Percentiles rank a stretch among this genome's conserved stretches.
Evolutionary conservation across 2,888 invertebrate species (phyloP).

Genomic region (Leptinotarsa rubiginosa): DNA sequence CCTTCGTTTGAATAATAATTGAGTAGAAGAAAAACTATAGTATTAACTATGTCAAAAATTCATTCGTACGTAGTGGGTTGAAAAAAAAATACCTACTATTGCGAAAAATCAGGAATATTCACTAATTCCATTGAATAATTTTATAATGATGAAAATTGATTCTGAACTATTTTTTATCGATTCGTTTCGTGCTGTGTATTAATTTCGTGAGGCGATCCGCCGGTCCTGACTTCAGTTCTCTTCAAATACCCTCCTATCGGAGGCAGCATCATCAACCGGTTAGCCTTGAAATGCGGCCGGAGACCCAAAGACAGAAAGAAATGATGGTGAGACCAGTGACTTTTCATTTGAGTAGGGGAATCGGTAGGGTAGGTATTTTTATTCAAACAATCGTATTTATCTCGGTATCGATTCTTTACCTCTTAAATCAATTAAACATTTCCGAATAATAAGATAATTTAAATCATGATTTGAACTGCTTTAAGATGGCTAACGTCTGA

Average conservation of each 20-base stretch:
- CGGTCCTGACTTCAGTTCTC: slow-evolving; percentile 16
- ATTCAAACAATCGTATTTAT: not conserved
- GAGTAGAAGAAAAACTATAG: too few relatives aligned
- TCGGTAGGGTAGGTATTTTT: slow-evolving; percentile 1
- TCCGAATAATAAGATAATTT: too few relatives aligned
- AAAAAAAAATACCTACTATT: too few relatives aligned
- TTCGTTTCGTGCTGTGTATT: not conserved
- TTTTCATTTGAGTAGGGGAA: slow-evolving; percentile 6
- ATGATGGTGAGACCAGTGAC: slow-evolving; percentile 36
- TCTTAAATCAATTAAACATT: too few relatives aligned
- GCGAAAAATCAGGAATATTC: too few relatives aligned
- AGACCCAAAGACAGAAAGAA: slow-evolving; percentile 60
- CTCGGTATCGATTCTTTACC: not conserved
- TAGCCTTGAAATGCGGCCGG: slow-evolving; percentile 52
- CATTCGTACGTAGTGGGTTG: too few relatives aligned
- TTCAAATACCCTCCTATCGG: slow-evolving; percentile 30
- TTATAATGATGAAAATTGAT: not conserved
- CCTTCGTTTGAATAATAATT: too few relatives aligned
- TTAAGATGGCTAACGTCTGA: too few relatives aligned
- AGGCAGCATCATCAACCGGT: slow-evolving; percentile 44
- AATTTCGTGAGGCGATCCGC: slow-evolving; percentile 12
- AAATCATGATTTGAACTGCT: too few relatives aligned
- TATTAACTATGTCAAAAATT: too few relatives aligned
- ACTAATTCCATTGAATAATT: not conserved
- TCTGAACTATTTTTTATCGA: not conserved